phyloP scores from a whole-genome alignment of 2,113 vertebrate genomes.

The Phrynosoma platyrhinos region DNA sequence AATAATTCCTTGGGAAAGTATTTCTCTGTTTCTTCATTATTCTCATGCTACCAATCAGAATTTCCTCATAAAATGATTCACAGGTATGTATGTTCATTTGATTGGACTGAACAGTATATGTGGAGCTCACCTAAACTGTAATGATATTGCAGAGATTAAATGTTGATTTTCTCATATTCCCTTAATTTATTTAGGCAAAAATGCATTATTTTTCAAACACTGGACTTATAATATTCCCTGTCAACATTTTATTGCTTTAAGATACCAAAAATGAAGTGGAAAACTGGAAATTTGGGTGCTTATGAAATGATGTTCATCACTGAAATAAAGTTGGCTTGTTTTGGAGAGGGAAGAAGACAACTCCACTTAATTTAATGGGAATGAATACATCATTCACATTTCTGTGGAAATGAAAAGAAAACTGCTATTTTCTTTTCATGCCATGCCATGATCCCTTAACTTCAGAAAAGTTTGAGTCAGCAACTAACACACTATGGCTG shows the following conservation, averaged over 20 bases:
- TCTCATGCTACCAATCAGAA: conserved; percentile 30
- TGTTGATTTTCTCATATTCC: conserved; percentile 70
- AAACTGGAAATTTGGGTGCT: neutral
- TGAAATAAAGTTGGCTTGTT: neutral
- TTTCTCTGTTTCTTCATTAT: conserved; percentile 32
- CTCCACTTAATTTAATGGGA: too few species aligned
- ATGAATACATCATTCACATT: neutral
- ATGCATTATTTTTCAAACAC: conserved; percentile 54
- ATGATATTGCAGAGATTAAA: conserved; percentile 65
- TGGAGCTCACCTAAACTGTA: conserved; percentile 25
- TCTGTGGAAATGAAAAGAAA: neutral
- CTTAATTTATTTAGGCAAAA: conserved; percentile 52
- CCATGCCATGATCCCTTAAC: too few species aligned
- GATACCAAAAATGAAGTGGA: conserved; percentile 18
- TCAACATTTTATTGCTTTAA: conserved; percentile 49
- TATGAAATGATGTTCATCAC: neutral
- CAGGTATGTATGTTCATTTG: conserved; percentile 16
- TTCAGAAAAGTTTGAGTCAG: too few species aligned
- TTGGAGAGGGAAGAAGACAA: neutral
- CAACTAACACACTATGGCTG: too few species aligned
- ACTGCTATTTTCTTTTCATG: too few species aligned
- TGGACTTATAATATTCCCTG: conserved; percentile 29
- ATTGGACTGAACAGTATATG: conserved; percentile 47
- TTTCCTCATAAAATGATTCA: conserved; percentile 4
- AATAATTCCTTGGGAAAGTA: neutral